Evolutionary conservation across 2,888 invertebrate genomes (phyloP), one percentile per base, ranked within the genome.

Genomic region (Ernsta delagoae): DNA sequence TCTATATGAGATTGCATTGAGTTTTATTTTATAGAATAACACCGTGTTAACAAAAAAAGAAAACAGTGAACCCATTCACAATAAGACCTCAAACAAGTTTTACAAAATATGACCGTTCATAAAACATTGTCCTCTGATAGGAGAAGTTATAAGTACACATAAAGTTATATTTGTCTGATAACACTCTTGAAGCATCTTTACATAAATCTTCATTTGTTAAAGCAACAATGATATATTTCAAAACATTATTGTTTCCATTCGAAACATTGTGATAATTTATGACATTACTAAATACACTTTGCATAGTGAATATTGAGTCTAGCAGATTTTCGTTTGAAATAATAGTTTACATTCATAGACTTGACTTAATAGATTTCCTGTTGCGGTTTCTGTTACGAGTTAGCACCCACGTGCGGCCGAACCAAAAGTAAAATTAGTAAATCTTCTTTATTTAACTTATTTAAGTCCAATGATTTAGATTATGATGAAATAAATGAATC

Each of bases 111-210:
- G 64, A 36, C 57, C 70, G 65, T 69, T 63, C 64, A 70, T 71
- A 63, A 71, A 71, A 70, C 70, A 68, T 62, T 60, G 65, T 68
- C 61, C 56, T 59, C 56, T 70, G 65, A 60, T 87, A 84, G 79
- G 74, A 72, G 78, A 78, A 73, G 77, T 61, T 57, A 43, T 53
- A 43, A 3, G 6, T 39, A 63, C 65, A 77, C 75, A 79, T 79
- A 83, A 80, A 83, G 77, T 83, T 83, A 85, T 82, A 81, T 75
- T 72, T 70, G 66, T 61, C 62, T 77, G 90, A 89, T 89, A 89
- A 85, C 84, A 80, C 79, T 66, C 65, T 69, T 72, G 77, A 79
- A 79, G 78, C 83, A 83, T 81, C 63, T 61, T 78, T 76, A 72
- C 78, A 86, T 88, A 84, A 87, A 87, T 88, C 82, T 81, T 83